Percentiles rank a stretch among this genome's conserved stretches.
Conservation (phyloP, 2,113 vertebrate genomes). For the Megaceryle torquata region DNA sequence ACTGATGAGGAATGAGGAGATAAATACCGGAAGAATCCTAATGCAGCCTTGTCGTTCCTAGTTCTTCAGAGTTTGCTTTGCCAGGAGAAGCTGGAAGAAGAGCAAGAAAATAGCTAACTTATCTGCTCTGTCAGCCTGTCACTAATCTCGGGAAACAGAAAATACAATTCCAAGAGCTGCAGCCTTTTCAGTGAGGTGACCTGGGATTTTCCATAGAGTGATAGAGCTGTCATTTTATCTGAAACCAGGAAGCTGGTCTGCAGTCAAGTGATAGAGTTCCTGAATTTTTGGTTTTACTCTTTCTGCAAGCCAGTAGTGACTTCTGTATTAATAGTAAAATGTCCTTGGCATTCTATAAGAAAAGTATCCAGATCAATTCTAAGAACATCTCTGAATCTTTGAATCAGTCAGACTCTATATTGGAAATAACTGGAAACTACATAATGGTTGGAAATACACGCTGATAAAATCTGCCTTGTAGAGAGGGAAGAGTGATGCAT, state of each 20-base stretch:
- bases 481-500: neutral
- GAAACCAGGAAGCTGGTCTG: neutral
- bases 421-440: neutral
- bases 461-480: neutral
- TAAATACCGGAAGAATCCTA: neutral
- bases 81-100: neutral
- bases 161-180: neutral
- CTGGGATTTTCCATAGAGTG: neutral
- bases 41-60: neutral
- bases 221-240: neutral
- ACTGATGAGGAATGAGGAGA: neutral
- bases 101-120: neutral
- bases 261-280: neutral
- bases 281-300: neutral
- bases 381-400: neutral
- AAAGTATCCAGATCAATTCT: neutral
- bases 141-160: constrained; percentile 6
- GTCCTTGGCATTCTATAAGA: neutral
- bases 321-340: neutral
- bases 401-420: neutral
- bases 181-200: neutral
- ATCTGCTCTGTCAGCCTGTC: neutral
- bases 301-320: neutral
- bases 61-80: neutral
- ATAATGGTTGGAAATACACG: neutral